Percentiles rank a stretch among this genome's conserved stretches.
Conservation (phyloP, 2,113 vertebrate species). For the Martes martes region DNA sequence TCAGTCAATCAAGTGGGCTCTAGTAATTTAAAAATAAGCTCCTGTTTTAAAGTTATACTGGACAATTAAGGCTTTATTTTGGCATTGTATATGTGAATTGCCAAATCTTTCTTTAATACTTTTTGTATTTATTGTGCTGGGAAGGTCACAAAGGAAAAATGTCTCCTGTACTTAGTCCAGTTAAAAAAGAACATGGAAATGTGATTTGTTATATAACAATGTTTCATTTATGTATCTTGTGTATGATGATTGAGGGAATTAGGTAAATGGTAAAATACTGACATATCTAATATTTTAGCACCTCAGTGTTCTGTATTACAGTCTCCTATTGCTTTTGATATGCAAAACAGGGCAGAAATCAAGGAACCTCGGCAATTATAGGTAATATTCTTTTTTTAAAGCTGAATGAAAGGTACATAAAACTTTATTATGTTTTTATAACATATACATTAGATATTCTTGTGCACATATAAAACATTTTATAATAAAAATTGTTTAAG, state of each 20-base stretch:
- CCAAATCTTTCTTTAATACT: not conserved
- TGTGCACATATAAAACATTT: not conserved
- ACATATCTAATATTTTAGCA: not conserved
- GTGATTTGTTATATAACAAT: not conserved
- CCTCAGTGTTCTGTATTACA: not conserved
- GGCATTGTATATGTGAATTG: not conserved
- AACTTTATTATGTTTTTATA: slow-evolving; percentile 21
- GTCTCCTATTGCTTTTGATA: not conserved
- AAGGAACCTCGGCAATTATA: not conserved
- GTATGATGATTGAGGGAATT: not conserved
- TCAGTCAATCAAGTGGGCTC: not conserved
- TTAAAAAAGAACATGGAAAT: not conserved
- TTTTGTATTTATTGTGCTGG: not conserved
- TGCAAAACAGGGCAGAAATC: slow-evolving; percentile 30
- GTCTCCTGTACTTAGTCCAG: not conserved
- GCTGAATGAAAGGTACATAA: not conserved
- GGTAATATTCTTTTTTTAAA: not conserved
- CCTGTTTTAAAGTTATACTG: not conserved
- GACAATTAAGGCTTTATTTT: not conserved
- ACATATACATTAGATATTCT: not conserved
- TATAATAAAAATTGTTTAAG: slow-evolving; percentile 22
- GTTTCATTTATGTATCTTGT: not conserved
- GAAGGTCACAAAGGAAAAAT: not conserved
- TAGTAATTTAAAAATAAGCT: not conserved
- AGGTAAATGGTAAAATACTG: not conserved